Evolutionary conservation across 2,113 vertebrate species (phyloP).

Genomic region (Ctenodactylus gundi): DNA sequence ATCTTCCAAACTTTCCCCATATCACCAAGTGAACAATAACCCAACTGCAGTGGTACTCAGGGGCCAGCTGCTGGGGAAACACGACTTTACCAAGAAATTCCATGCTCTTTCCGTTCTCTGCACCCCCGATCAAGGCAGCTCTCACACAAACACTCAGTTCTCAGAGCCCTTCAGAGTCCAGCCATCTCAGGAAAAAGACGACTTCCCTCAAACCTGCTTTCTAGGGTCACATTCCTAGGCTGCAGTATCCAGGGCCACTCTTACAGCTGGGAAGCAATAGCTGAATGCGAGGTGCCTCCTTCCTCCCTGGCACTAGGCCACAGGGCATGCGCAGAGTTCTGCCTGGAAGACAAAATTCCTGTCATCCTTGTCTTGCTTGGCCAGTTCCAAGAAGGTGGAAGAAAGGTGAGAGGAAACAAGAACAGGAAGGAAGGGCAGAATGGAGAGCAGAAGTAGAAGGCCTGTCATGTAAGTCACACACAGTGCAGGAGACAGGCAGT

Average conservation of each 20-base stretch:
- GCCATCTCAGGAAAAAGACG: not conserved
- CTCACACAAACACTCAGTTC: not conserved
- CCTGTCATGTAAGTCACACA: not conserved
- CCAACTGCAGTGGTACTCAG: not conserved
- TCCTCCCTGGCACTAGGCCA: not conserved
- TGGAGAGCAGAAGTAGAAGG: too few species aligned
- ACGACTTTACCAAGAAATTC: not conserved
- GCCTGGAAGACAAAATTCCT: not conserved
- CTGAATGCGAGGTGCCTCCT: not conserved
- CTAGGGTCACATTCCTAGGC: not conserved
- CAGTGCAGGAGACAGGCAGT: not conserved
- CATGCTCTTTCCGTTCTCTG: not conserved
- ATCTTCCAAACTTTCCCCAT: not conserved
- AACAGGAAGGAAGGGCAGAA: not conserved
- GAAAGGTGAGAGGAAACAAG: not conserved
- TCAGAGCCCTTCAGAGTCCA: not conserved
- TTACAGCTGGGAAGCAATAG: not conserved
- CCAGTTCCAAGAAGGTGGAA: not conserved
- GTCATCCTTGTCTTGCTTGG: not conserved
- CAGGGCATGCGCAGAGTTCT: not conserved
- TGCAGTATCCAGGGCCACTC: not conserved
- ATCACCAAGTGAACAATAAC: not conserved
- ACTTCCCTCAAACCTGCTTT: not conserved
- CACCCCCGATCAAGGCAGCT: not conserved
- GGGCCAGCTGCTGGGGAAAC: not conserved